Percentiles rank a stretch among this genome's conserved stretches.
Evolutionary conservation across 2,113 vertebrate species (phyloP).

Genomic region (Strix uralensis): DNA sequence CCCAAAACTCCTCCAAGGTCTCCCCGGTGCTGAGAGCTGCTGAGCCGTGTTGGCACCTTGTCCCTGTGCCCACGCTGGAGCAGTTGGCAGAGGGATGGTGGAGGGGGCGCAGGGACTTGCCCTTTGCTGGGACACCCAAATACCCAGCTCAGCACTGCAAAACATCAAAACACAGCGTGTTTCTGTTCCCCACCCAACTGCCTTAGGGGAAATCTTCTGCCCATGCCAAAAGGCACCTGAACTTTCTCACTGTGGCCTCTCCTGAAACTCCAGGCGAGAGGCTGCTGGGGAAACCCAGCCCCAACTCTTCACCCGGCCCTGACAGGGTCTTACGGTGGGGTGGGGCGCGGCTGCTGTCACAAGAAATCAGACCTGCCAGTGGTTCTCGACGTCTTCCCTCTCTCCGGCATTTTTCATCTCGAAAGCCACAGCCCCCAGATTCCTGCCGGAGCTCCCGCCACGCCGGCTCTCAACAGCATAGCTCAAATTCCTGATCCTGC

Average conservation of each 20-base stretch:
- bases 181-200: not conserved
- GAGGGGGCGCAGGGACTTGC: not conserved
- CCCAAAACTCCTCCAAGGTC: not conserved
- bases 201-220: not conserved
- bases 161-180: not conserved
- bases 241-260: not conserved
- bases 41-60: rapidly evolving
- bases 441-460: not conserved
- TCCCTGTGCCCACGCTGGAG: not conserved
- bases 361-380: not conserved
- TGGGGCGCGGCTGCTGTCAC: not conserved
- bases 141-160: not conserved
- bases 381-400: rapidly evolving
- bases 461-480: not conserved
- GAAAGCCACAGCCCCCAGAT: not conserved
- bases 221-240: not conserved
- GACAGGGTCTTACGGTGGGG: rapidly evolving
- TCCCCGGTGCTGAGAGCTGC: not conserved
- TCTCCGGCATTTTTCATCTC: not conserved
- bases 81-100: not conserved
- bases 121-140: not conserved
- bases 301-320: rapidly evolving
- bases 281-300: not conserved
- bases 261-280: not conserved
- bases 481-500: constrained; percentile 28